These are phyloP conservation scores for Brotogeris chrysoptera DNA, from an alignment of 2,797 vertebrate species.

Conservation along the genomic window DNA sequence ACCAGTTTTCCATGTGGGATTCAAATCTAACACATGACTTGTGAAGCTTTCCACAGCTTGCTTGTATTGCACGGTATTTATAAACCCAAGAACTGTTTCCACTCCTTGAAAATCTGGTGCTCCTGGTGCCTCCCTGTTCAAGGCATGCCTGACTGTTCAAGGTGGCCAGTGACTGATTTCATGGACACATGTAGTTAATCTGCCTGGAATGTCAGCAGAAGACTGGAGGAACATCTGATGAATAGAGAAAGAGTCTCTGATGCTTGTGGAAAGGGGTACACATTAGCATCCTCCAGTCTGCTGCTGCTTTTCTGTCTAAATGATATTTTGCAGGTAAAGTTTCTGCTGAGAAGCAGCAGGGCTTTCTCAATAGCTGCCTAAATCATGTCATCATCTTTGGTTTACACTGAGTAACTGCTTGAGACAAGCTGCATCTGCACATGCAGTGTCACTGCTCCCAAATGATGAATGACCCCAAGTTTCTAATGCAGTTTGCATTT, in stretches of 20 bases:
- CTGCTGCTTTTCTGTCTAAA: conserved; percentile 12
- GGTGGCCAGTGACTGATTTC: not conserved
- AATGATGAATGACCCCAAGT: not conserved
- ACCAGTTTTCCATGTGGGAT: not conserved
- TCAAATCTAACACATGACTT: not conserved
- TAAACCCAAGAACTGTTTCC: not conserved
- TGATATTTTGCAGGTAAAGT: not conserved
- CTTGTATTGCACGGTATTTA: not conserved
- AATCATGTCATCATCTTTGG: conserved; percentile 35
- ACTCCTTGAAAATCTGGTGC: not conserved
- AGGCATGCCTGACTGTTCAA: not conserved
- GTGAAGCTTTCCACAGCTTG: not conserved
- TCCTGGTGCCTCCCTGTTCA: not conserved
- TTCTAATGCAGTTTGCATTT: not conserved
- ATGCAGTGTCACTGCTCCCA: not conserved
- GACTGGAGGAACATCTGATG: not conserved
- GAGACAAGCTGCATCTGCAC: not conserved
- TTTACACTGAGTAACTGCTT: conserved; percentile 27
- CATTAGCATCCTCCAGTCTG: not conserved
- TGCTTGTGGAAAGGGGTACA: not conserved
- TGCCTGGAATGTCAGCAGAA: not conserved
- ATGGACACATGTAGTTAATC: not conserved
- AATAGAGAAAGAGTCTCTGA: not conserved
- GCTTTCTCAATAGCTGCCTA: conserved; percentile 32
- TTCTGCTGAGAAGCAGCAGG: conserved; percentile 39